phyloP scores from a whole-genome alignment of 1,140 invertebrate species.

The Mycetomoellerius zeteki region DNA sequence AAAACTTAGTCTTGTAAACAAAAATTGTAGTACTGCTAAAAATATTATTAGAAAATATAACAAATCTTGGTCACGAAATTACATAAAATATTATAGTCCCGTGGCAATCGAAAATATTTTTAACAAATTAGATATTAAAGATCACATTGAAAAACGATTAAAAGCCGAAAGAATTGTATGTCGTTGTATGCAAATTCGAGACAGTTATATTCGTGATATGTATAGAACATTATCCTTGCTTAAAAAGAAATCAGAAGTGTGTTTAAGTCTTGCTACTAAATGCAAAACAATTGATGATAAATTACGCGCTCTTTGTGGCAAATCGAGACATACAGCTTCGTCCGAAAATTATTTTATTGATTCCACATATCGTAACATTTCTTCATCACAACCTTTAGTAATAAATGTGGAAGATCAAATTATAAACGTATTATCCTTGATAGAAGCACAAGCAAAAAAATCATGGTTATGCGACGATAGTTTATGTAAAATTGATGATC shows the following conservation, averaged over 20 bases:
- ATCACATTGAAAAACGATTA: background rate
- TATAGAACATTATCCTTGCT: background rate
- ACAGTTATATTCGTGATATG: background rate
- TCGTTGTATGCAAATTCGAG: background rate
- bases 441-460: no score
- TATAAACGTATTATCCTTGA: no score
- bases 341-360: no score
- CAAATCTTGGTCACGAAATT: background rate
- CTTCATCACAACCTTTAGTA: no score
- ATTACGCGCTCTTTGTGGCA: no score
- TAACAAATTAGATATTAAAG: background rate
- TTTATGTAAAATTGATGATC: no score
- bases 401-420: no score
- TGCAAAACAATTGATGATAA: no score
- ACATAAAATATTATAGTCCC: background rate
- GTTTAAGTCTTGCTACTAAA: background rate
- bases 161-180: conserved; percentile 8
- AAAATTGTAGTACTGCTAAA: background rate
- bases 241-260: background rate
- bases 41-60: conserved; percentile 13
- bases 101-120: background rate
- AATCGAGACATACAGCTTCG: no score
- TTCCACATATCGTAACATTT: no score
- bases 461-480: no score
- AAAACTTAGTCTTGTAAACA: background rate